Conservation (phyloP, 2,888 invertebrate species). For the Lithophane ornitopus region DNA sequence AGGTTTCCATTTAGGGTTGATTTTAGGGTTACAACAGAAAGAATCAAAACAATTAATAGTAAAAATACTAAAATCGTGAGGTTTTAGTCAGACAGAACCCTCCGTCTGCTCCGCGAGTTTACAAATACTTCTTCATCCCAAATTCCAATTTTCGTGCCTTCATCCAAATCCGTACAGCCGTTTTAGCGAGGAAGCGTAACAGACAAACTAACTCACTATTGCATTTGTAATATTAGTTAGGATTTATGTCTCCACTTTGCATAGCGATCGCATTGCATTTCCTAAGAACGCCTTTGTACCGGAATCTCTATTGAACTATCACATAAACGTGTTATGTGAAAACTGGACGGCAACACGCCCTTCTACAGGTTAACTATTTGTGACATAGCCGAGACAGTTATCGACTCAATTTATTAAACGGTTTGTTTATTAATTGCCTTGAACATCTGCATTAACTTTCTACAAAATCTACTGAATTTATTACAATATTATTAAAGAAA, state of each 20-base stretch:
- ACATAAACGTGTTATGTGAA: slow-evolving; percentile 40
- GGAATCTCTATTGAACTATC: not conserved
- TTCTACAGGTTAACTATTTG: slow-evolving; percentile 37
- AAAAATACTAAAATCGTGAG: too few relatives aligned
- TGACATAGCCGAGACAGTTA: slow-evolving; percentile 46
- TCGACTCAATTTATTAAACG: slow-evolving; percentile 51
- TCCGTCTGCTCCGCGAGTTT: not conserved
- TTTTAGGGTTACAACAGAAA: not conserved
- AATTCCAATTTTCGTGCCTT: too few relatives aligned
- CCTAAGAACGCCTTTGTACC: not conserved
- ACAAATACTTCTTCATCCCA: not conserved
- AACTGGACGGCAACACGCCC: slow-evolving; percentile 8
- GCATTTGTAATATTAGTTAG: not conserved
- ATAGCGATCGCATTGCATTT: not conserved
- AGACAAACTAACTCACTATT: too few relatives aligned
- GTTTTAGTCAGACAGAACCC: not conserved
- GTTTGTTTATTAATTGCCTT: slow-evolving; percentile 45
- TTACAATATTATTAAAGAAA: slow-evolving; percentile 24
- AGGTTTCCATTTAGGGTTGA: not conserved
- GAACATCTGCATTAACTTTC: slow-evolving; percentile 59
- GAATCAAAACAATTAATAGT: not conserved
- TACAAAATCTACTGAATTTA: slow-evolving; percentile 35
- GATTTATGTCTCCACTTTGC: too few relatives aligned
- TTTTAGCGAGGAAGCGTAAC: too few relatives aligned
- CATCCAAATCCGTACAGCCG: not conserved